Evolutionary conservation across 1,140 invertebrate species (phyloP), one percentile per base, ranked within the genome.

Genomic region (Oryctes rhinoceros): DNA sequence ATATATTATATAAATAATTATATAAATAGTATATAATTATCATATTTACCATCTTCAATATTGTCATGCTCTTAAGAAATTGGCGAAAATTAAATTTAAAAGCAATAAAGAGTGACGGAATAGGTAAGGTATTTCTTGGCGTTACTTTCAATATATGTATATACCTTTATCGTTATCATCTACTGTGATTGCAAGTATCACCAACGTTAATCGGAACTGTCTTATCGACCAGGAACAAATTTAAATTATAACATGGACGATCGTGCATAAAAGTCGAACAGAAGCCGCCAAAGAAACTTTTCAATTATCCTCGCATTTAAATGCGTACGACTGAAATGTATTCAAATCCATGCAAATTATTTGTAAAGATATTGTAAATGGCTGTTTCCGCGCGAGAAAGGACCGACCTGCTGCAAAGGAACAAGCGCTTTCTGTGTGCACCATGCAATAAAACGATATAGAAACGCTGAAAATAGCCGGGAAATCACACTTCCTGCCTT

Each of bases 281-380:
- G 7, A 30, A 71, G 37, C 65, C 24, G 3, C 65, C 18, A 71
- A 71, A 15, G 20, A 71, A 71, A 71, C 65, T 71, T 71, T 71
- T 24, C 65, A 71, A 71, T 71, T 35, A 35, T 37, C 65, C 65
- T 71, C 11, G 4, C 24, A 71, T 35, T 71, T 71, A 35, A 71
- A 71, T 71, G 65, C 65, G 65, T 71, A 71, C 65, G 24, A 35
- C 65, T 5, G 24, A 71, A 71, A 71, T 71, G 65, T 71, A 71
- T 71, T 71, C 65, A 71, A 71, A 71, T 71, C 20, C 65, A 71
- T 71, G 65, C 65, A 71, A 71, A 71, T 71, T 71, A 71, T 71
- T 71, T 71, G 65, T 71, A 37, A 71, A 71, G 65, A 71, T 71
- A 59, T 71, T 71, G 65, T 71, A 71, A 71, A 71, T 71, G 65